phyloP scores from a whole-genome alignment of 2,888 invertebrate genomes.

The Slavum lentiscoides region DNA sequence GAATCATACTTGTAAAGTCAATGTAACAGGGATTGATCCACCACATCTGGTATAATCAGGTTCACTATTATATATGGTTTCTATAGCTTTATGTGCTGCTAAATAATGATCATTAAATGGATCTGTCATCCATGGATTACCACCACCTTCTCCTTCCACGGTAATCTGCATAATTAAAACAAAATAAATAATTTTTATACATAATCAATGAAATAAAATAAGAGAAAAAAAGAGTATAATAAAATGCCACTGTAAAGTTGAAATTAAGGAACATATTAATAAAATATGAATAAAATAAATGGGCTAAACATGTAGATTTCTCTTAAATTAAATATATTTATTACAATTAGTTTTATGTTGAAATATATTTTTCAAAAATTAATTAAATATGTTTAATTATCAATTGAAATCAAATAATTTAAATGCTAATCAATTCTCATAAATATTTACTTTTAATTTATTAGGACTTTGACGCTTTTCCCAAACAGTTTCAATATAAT shows the following conservation, averaged over 20 bases:
- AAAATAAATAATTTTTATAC: not conserved
- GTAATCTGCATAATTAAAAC: slow-evolving; percentile 32
- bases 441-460: slow-evolving; percentile 70
- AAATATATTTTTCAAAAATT: not conserved
- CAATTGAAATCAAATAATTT: not conserved
- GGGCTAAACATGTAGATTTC: no score
- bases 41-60: slow-evolving; percentile 97
- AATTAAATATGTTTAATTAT: not conserved
- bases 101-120: slow-evolving; percentile 89
- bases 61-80: slow-evolving; percentile 83
- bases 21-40: slow-evolving; percentile 94
- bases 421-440: not conserved
- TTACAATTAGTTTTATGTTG: not conserved
- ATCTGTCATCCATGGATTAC: slow-evolving; percentile 91
- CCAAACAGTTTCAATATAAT: slow-evolving; percentile 79
- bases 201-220: no score
- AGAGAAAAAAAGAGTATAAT: no score
- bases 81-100: slow-evolving; percentile 81
- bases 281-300: no score
- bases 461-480: slow-evolving; percentile 81
- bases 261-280: no score
- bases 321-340: no score
- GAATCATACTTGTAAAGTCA: slow-evolving; percentile 70
- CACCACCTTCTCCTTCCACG: slow-evolving; percentile 67
- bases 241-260: no score